A percentile compares a stretch with the other conserved stretches of the same genome.
phyloP scores from a whole-genome alignment of 2,113 vertebrate species.

The Podarcis cretensis region DNA sequence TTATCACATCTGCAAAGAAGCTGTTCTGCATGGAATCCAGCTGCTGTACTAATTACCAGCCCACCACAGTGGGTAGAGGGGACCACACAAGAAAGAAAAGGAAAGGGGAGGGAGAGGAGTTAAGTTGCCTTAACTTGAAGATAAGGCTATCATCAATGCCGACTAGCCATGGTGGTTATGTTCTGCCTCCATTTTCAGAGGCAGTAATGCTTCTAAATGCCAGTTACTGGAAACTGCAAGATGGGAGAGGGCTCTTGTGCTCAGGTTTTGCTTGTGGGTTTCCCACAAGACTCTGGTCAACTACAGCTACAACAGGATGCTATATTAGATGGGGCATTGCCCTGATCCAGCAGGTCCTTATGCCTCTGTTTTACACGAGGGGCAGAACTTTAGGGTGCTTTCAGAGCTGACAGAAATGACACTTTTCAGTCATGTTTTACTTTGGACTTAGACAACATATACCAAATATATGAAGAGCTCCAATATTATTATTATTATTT shows the following conservation, averaged over 20 bases:
- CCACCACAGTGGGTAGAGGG: background rate
- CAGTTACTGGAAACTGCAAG: no score
- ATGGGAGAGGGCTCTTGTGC: no score
- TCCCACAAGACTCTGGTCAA: no score
- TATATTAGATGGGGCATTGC: no score
- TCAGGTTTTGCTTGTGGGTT: no score
- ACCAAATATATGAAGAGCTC: background rate
- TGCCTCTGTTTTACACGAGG: background rate
- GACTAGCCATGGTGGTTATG: no score
- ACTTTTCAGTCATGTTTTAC: background rate
- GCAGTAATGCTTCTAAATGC: no score
- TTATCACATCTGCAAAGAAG: background rate
- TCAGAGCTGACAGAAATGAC: background rate
- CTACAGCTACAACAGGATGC: no score
- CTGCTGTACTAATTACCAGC: conserved; percentile 6
- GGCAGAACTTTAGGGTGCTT: background rate
- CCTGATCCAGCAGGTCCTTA: background rate
- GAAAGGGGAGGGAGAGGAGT: background rate
- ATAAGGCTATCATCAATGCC: no score
- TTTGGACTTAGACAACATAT: background rate
- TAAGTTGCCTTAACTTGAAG: no score
- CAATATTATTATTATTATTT: background rate
- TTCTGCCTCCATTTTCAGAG: no score
- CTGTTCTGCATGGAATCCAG: background rate
- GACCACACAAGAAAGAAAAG: background rate